These are phyloP conservation scores for Villa cingulata DNA, from an alignment of 2,888 invertebrate genomes.

Conservation along the genomic window DNA sequence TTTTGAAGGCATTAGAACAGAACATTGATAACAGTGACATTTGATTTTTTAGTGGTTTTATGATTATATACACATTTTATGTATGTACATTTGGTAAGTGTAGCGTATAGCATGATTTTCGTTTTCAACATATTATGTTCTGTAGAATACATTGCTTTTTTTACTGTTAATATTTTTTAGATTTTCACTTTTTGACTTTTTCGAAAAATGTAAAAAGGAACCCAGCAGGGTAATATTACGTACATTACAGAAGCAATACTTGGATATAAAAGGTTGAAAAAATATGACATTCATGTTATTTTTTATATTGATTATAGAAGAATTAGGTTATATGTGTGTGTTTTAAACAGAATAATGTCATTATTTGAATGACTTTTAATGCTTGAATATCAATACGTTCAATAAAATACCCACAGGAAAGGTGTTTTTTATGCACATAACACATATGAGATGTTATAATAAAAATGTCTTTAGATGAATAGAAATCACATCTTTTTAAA, in stretches of 20 bases:
- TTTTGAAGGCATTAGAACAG: not conserved
- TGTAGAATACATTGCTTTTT: slow-evolving; percentile 9
- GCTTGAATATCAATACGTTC: not conserved
- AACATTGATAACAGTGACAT: slow-evolving; percentile 9
- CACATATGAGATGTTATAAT: no score
- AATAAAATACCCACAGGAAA: no score
- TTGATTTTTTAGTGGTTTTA: slow-evolving; percentile 14
- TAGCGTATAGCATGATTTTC: slow-evolving; percentile 13
- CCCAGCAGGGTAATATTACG: not conserved
- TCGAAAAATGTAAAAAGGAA: not conserved
- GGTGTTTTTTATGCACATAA: no score
- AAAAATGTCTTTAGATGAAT: no score
- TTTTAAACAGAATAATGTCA: not conserved
- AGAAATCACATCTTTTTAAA: no score
- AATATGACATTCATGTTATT: not conserved
- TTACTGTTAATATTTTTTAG: not conserved
- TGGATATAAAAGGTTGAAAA: not conserved
- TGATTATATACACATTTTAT: no score
- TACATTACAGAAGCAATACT: not conserved
- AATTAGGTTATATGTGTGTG: no score
- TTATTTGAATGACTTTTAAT: not conserved
- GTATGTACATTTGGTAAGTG: no score
- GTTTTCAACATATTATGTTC: no score
- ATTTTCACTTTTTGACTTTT: not conserved
- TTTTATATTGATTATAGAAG: not conserved